Evolutionary conservation across 2,797 vertebrate genomes (phyloP).

Genomic region (Gastrophryne carolinensis): DNA sequence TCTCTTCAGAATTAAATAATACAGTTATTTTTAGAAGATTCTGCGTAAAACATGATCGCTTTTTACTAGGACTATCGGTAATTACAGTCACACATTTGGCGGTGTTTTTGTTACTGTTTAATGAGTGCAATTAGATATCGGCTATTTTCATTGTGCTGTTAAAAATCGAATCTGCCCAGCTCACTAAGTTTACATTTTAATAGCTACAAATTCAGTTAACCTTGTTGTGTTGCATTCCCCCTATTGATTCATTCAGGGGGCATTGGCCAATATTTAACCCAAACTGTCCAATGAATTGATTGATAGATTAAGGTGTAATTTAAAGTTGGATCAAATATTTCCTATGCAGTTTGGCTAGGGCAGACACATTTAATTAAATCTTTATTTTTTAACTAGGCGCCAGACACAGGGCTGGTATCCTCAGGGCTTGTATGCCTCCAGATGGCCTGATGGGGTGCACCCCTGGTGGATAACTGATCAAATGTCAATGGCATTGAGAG

Average conservation of each 20-base stretch:
- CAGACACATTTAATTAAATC: too few species aligned
- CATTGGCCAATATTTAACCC: not conserved
- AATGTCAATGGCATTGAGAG: too few species aligned
- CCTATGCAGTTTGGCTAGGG: too few species aligned
- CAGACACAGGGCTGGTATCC: too few species aligned
- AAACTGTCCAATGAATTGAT: not conserved
- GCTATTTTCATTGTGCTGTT: constrained; percentile 21
- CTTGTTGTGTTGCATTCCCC: not conserved
- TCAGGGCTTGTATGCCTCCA: too few species aligned
- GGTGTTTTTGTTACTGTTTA: constrained; percentile 30
- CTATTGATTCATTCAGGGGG: constrained; percentile 22
- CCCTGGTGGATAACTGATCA: too few species aligned
- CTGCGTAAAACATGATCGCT: not conserved
- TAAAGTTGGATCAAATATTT: too few species aligned
- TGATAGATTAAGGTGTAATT: too few species aligned
- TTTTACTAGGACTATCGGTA: not conserved
- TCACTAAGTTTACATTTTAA: not conserved
- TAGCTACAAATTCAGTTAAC: constrained; percentile 13
- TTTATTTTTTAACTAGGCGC: too few species aligned
- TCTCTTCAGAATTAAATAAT: constrained; percentile 14
- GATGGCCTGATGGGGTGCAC: too few species aligned
- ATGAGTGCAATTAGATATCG: constrained; percentile 40
- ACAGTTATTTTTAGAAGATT: not conserved
- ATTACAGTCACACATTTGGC: not conserved
- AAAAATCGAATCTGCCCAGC: constrained; percentile 5